Evolutionary conservation across 92 coral and sea anemone genomes (phyloP), one percentile per base, ranked within the genome.

Genomic region (Isaurus tuberculatus): DNA sequence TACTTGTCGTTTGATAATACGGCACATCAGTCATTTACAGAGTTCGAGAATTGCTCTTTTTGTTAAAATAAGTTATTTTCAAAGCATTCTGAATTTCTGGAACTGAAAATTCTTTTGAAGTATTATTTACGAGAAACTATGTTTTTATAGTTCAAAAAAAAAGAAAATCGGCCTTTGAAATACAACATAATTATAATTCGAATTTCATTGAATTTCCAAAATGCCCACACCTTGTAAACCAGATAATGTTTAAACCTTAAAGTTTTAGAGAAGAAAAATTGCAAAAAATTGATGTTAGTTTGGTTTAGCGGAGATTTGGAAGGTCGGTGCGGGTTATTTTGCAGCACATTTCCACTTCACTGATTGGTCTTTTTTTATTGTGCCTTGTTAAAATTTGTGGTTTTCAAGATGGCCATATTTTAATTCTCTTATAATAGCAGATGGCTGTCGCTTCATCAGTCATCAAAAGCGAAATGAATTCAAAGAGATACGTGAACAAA

Each of bases 221-320:
- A 77, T 77, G 82, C 82, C 82, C 82, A 77, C 82, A 77, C 82
- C 82, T 77, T 61, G 49, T 77, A 77, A 77, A 77, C 68, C 70
- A 58, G 70, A 77, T 77, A 77, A 37, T 57, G 29, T 77, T 77
- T 77, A 77, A 77, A 77, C 34, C 46, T 77, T 77, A 70, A 57
- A 31, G 70, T 77, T 77, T 77, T 77, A 57, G 57, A 33, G 82
- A 32, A 77, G 82, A 58, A 77, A 34, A 61, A 48, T 58, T 57
- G 48, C 32, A 58, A 77, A 77, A 34, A 26, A 20, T 46, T 29
- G 27, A 28, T 55, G 51, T 77, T 77, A 27, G 67, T 77, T 77
- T 77, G 68, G 69, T 77, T 34, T 23, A 22, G 22, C 31, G 82
- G 82, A 31, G 55, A 55, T 17, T 32, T 75, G 44, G 51, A 49